Evolutionary conservation across 1,140 invertebrate species (phyloP).

Genomic region (Papilio helenus): DNA sequence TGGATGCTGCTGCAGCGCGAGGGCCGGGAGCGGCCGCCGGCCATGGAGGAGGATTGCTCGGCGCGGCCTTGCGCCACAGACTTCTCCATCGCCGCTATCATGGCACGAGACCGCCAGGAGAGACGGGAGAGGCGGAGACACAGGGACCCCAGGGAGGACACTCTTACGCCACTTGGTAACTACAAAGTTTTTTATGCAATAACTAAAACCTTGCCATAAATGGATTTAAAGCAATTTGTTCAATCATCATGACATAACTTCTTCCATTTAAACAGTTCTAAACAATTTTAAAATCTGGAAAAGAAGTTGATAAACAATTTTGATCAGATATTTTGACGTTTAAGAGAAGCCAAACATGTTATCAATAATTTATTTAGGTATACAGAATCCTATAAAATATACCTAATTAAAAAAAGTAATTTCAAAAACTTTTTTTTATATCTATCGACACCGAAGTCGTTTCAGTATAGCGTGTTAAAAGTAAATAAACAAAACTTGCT

Average conservation of each 20-base stretch:
- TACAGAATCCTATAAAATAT: not conserved
- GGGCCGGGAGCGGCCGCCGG: slow-evolving; percentile 66
- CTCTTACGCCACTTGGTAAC: slow-evolving; percentile 75
- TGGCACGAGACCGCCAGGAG: slow-evolving; percentile 87
- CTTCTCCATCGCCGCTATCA: slow-evolving; percentile 94
- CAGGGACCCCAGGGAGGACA: slow-evolving; percentile 79
- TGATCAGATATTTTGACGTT: not conserved
- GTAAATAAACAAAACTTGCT: not conserved
- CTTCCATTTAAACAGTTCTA: not conserved
- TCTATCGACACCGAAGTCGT: not conserved
- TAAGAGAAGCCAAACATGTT: not conserved
- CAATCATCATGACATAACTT: not conserved
- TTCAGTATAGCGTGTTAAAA: not conserved
- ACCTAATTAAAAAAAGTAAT: not conserved
- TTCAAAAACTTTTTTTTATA: not conserved
- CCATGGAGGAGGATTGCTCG: slow-evolving; percentile 84
- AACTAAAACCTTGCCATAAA: not conserved
- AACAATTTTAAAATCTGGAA: not conserved
- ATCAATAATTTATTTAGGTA: not conserved
- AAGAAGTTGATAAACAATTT: not conserved
- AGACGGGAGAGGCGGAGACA: slow-evolving; percentile 72
- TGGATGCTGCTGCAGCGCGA: slow-evolving; percentile 81
- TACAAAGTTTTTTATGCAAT: not conserved
- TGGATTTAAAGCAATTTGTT: not conserved
- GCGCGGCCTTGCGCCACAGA: slow-evolving; percentile 89